Percentiles rank a stretch among this genome's conserved stretches.
Conservation (phyloP, 2,888 invertebrate genomes). For the Notodonta dromedarius region DNA sequence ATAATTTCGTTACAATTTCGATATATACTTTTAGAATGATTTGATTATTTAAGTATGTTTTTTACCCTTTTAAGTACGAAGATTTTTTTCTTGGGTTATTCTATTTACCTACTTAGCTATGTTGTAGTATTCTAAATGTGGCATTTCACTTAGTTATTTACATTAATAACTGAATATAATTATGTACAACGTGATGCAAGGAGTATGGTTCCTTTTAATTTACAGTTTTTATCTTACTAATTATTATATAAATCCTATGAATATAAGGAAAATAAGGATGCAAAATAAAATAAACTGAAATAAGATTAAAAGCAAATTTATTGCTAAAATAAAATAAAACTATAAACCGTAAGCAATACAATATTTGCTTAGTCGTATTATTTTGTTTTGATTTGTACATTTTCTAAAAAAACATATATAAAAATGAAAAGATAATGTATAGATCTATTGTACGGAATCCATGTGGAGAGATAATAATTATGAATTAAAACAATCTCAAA, state of each 20-base stretch:
- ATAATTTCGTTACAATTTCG: constrained; percentile 62
- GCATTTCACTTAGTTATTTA: constrained; percentile 56
- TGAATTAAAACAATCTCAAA: constrained; percentile 24
- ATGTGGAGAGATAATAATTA: constrained; percentile 21
- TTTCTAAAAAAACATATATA: constrained; percentile 63
- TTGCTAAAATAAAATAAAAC: constrained; percentile 83
- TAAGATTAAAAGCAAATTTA: constrained; percentile 82
- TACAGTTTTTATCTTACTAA: constrained; percentile 61
- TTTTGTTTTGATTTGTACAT: constrained; percentile 77
- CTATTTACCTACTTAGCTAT: constrained; percentile 64
- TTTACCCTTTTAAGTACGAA: constrained; percentile 54
- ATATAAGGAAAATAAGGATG: constrained; percentile 52
- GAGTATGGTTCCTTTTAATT: constrained; percentile 81
- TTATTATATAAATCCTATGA: constrained; percentile 40
- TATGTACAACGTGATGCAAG: constrained; percentile 80
- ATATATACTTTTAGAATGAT: constrained; percentile 60
- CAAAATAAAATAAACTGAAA: constrained; percentile 73
- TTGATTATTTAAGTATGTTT: constrained; percentile 68
- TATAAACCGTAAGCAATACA: constrained; percentile 80
- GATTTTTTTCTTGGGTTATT: constrained; percentile 47
- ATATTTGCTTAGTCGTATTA: constrained; percentile 67
- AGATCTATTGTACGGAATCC: constrained; percentile 38
- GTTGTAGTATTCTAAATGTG: constrained; percentile 51
- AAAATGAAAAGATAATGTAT: constrained; percentile 50
- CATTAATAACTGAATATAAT: constrained; percentile 60